Conservation (phyloP, 1,140 invertebrate genomes). For the Euwallacea fornicatus region DNA sequence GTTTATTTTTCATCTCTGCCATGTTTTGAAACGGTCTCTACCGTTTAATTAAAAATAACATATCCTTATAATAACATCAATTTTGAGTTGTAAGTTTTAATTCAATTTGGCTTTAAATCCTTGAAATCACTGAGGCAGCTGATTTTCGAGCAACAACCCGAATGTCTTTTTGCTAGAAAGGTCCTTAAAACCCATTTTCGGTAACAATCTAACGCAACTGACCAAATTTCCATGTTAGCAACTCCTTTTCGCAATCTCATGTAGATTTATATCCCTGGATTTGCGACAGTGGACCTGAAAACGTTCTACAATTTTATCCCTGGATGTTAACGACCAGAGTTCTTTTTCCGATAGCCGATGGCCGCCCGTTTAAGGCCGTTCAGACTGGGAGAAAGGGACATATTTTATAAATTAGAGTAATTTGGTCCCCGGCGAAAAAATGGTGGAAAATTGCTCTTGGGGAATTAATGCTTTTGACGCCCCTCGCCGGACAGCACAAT, state of each 20-base stretch:
- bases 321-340: neutral
- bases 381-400: constrained; percentile 1
- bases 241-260: constrained; percentile 13
- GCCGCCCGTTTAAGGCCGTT: constrained; percentile 3
- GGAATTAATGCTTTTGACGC: too few relatives aligned
- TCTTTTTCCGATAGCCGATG: constrained; percentile 4
- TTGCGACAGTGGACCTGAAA: neutral
- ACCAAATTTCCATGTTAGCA: constrained; percentile 13
- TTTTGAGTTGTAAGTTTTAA: too few relatives aligned
- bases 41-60: too few relatives aligned
- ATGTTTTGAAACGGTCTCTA: too few relatives aligned
- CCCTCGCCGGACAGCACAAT: too few relatives aligned
- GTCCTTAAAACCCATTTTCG: too few relatives aligned
- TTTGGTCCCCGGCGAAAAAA: neutral
- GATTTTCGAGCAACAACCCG: too few relatives aligned
- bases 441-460: neutral
- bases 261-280: constrained; percentile 4
- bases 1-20: too few relatives aligned
- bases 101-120: too few relatives aligned
- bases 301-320: constrained; percentile 9
- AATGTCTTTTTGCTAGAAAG: too few relatives aligned
- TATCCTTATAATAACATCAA: too few relatives aligned
- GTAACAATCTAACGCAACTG: neutral
- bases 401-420: neutral
- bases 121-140: too few relatives aligned